Base-by-base conservation (phyloP, 2,113 vertebrate genomes). In the Microcebus griseorufus region DNA sequence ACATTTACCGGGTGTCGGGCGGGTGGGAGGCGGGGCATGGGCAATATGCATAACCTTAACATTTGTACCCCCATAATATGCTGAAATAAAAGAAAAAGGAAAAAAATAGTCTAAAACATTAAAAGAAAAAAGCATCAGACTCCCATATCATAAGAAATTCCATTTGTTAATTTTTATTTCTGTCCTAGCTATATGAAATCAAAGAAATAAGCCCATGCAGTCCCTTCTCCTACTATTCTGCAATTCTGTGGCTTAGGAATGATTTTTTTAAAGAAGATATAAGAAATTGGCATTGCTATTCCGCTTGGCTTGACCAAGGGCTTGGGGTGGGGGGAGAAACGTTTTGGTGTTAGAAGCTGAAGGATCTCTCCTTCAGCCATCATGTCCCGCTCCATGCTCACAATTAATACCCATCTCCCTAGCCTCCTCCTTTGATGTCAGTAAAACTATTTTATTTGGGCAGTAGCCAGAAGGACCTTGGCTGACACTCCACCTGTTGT, bases 371-470 rank as follows among this genome's bases (percentile, higher is more conserved):
- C 48, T 67, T 80, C 12, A 53, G 7, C 12, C 13, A 0, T 80
- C 27, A 2, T 2, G 1, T n/a, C 5, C 23, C 2, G 4, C 22
- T 18, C 22, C 13, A 0, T 1, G 1, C 25, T 80, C 70, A 58
- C 3, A 7, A 51, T 4, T 78, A 53, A 51, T n/a, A 37, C 0
- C 55, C 70, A 29, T 83, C 37, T 96, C 39, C 45, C 80, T 82
- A 80, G 64, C 69, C 53, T 87, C 64, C 53, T 87, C 58, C 81
- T 95, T 70, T 81, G 87, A 78, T 90, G 48, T 83, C 48, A 84
- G 81, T 27, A 73, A 92, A 90, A 70, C 17, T 70, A 84, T 53
- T 88, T n/a, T 69, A 67, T 72, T 87, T 81, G 75, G 27, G 20
- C 10, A 20, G 12, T 0, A 89, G 58, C 58, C 25, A 58, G 82